Evolutionary conservation across 2,888 invertebrate species (phyloP).

Genomic region (Pachycephus smyrnensis): DNA sequence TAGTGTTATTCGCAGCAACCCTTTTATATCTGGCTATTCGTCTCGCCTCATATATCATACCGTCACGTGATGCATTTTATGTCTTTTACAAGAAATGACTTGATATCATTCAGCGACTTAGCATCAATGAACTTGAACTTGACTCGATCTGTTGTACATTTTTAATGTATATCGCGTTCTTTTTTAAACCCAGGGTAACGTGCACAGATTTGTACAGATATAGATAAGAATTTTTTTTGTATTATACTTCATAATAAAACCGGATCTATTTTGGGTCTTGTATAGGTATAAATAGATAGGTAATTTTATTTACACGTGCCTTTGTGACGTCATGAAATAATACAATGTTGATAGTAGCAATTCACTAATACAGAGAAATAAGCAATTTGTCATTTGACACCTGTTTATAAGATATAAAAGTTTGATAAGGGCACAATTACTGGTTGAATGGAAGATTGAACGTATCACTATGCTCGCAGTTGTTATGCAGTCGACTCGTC

Average conservation of each 20-base stretch:
- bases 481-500: neutral
- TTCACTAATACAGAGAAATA: neutral
- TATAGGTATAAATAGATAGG: neutral
- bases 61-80: constrained; percentile 28
- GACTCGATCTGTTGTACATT: neutral
- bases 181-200: neutral
- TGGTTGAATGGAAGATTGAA: neutral
- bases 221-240: neutral
- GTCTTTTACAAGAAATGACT: constrained; percentile 40
- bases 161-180: neutral
- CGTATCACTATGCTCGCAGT: neutral
- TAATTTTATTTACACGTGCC: neutral
- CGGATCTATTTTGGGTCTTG: no score
- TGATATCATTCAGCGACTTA: constrained; percentile 23
- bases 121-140: constrained; percentile 2
- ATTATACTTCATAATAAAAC: no score
- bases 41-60: neutral
- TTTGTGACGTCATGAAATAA: neutral
- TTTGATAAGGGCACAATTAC: neutral
- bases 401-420: neutral
- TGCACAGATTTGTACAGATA: neutral
- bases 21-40: neutral
- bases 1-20: neutral
- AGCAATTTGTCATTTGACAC: neutral
- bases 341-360: neutral